Evolutionary conservation across 1,140 invertebrate genomes (phyloP), one percentile per base, ranked within the genome.

Genomic region (Oryctes rhinoceros): DNA sequence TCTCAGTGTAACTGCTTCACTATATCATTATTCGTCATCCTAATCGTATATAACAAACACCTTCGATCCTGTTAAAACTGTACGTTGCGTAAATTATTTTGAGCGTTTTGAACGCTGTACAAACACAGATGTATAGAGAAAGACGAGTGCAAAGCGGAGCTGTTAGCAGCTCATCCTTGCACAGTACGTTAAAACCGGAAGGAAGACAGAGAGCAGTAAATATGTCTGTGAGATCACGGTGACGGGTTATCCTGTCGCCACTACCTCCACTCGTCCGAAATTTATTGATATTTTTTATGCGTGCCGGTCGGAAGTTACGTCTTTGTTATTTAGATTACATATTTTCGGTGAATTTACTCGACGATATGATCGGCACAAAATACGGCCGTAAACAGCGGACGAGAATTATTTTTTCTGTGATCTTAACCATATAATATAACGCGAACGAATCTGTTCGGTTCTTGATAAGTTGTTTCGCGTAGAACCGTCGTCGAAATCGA

Each of bases 261-360:
- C 65, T 37, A 71, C 35, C 65, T 71, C 65, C 35, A 71, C 65
- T 71, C 24, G 24, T 71, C 35, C 65, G 65, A 71, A 71, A 71
- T 71, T 71, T 71, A 71, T 71, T 37, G 65, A 37, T 37, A 71
- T 59, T 71, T 71, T 71, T 71, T 71, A 71, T 71, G 65, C 65
- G 65, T 71, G 65, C 65, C 65, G 65, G 65, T 71, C 20, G 65
- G 65, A 71, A 71, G 65, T 71, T 71, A 71, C 65, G 65, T 71
- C 65, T 71, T 71, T 71, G 65, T 71, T 71, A 71, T 71, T 71
- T 71, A 71, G 65, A 71, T 71, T 71, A 71, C 65, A 71, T 71
- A 71, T 71, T 71, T 71, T 71, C 65, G 65, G 35, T 37, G 65
- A 37, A 71, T 71, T 71, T 37, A 71, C 65, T 71, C 65, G 65